A percentile compares a stretch with the other conserved stretches of the same genome.
Conservation (phyloP, 2,888 invertebrate species). For the Axea sp. region DNA sequence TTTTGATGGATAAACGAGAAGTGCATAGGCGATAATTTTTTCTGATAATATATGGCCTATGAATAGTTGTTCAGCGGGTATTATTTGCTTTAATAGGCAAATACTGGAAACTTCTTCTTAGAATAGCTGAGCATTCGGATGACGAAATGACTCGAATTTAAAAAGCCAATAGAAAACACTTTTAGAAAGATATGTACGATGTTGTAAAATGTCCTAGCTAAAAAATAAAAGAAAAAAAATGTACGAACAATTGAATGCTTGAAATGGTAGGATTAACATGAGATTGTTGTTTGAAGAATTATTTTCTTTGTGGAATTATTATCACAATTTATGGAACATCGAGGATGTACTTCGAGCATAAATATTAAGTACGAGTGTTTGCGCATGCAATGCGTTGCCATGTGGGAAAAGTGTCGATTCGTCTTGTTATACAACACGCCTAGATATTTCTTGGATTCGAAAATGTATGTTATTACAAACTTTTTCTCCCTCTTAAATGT, state of each 20-base stretch:
- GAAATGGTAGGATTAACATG: conserved; percentile 31
- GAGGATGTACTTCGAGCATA: conserved; percentile 34
- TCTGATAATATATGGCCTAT: conserved; percentile 34
- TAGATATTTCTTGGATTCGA: conserved; percentile 34
- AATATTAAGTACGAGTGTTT: conserved; percentile 23
- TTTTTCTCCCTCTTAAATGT: conserved; percentile 13
- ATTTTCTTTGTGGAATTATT: conserved; percentile 38
- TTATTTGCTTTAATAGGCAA: conserved; percentile 53
- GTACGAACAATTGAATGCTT: conserved; percentile 32
- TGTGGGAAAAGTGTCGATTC: conserved; percentile 37
- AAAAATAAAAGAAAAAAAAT: conserved; percentile 8
- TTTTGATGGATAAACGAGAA: conserved; percentile 39
- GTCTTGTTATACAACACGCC: conserved; percentile 43
- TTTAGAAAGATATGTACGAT: not conserved
- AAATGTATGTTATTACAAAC: conserved; percentile 40
- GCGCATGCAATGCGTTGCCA: conserved; percentile 22
- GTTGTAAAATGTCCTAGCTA: conserved; percentile 15
- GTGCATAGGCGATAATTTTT: conserved; percentile 50
- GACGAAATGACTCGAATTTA: conserved; percentile 34
- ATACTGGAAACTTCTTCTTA: conserved; percentile 23
- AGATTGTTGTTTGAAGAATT: conserved; percentile 16
- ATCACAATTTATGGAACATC: conserved; percentile 47
- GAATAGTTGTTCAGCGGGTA: conserved; percentile 16
- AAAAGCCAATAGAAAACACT: conserved; percentile 39
- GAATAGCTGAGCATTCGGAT: conserved; percentile 6